Evolutionary conservation across 2,888 invertebrate species (phyloP).

Genomic region (Drosophila buzzatii): DNA sequence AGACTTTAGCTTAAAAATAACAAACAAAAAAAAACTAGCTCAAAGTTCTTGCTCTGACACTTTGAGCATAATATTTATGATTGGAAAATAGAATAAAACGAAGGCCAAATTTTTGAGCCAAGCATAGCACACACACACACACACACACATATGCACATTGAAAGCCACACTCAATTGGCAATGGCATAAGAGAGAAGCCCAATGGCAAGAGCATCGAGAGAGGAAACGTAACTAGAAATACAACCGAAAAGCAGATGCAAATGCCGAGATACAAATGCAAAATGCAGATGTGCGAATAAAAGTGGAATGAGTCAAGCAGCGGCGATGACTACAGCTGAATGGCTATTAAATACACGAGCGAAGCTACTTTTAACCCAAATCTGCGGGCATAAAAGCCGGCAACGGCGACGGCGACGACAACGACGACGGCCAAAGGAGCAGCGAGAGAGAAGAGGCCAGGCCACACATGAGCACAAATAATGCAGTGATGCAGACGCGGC

Average conservation of each 20-base stretch:
- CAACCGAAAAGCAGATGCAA: conserved; percentile 23
- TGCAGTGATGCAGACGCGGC: conserved; percentile 54
- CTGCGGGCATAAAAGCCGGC: conserved; percentile 74
- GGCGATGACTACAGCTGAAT: conserved; percentile 51
- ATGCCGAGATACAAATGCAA: conserved; percentile 30
- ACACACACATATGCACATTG: conserved; percentile 33
- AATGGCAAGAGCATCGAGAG: conserved; percentile 8
- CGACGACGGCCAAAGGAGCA: conserved; percentile 31
- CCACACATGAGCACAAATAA: conserved; percentile 75
- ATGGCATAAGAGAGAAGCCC: conserved; percentile 26
- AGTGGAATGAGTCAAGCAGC: conserved; percentile 7
- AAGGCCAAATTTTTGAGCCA: not conserved
- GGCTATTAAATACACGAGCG: conserved; percentile 79
- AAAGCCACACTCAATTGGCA: conserved; percentile 48
- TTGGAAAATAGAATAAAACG: conserved; percentile 7
- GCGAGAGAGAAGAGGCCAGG: conserved; percentile 23
- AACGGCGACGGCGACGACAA: conserved; percentile 30
- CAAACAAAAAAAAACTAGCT: not conserved
- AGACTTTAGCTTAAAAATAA: not conserved
- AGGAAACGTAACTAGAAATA: conserved; percentile 18
- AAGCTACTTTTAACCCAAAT: conserved; percentile 79
- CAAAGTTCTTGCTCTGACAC: not conserved
- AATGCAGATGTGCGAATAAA: conserved; percentile 16
- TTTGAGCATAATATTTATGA: conserved; percentile 1
- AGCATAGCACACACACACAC: not conserved